Percentiles rank a stretch among this genome's conserved stretches.
phyloP scores from a whole-genome alignment of 23 tunicate species.

The Oikopleura dioica region DNA sequence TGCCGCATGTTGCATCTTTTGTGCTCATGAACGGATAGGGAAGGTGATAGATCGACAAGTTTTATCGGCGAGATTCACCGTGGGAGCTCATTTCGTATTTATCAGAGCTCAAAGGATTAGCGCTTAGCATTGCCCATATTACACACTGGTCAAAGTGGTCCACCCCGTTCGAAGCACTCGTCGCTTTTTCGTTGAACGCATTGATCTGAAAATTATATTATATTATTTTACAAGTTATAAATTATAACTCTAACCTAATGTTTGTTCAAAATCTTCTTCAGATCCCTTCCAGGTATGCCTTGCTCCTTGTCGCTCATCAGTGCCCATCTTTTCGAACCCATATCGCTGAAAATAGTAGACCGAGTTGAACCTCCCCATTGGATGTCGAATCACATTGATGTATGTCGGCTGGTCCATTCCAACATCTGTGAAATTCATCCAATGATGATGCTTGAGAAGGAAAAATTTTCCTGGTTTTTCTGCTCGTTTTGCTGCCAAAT shows the following conservation, averaged over 20 bases:
- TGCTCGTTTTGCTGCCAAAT: not conserved
- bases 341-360: not conserved
- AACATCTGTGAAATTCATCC: not conserved
- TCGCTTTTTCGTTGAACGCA: too few species aligned
- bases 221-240: too few species aligned
- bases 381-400: not conserved
- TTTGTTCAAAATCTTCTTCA: conserved; percentile 6
- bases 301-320: not conserved
- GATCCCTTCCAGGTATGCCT: not conserved
- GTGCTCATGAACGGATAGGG: too few species aligned
- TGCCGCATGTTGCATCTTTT: too few species aligned
- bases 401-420: not conserved
- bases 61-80: too few species aligned
- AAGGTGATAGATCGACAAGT: too few species aligned
- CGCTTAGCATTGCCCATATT: too few species aligned
- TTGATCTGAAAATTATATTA: too few species aligned
- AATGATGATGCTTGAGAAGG: not conserved
- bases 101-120: too few species aligned
- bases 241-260: too few species aligned
- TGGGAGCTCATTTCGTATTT: too few species aligned
- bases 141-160: not conserved
- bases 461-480: not conserved
- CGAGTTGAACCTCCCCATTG: not conserved
- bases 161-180: not conserved
- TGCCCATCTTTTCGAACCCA: not conserved